Evolutionary conservation across 2,888 invertebrate species (phyloP).

Genomic region (Cremastinae sp.): DNA sequence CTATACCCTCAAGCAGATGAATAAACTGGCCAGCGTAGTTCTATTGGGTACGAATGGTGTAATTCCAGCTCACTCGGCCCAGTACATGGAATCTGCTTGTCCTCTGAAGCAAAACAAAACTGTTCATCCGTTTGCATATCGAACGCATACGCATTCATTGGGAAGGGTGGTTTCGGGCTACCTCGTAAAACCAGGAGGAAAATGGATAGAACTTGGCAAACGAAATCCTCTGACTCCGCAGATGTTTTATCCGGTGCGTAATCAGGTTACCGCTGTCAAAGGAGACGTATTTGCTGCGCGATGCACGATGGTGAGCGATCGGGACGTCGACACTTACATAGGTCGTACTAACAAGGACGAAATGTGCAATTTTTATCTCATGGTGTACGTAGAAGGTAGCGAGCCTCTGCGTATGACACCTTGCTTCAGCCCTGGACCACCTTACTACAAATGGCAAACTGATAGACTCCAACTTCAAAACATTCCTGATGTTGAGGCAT

Average conservation of each 20-base stretch:
- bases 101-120: conserved; percentile 89
- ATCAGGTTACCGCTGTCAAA: conserved; percentile 83
- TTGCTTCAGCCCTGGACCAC: conserved; percentile 93
- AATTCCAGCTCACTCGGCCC: conserved; percentile 86
- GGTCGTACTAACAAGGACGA: conserved; percentile 94
- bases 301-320: conserved; percentile 93
- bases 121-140: conserved; percentile 96
- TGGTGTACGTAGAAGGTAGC: conserved; percentile 93
- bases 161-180: conserved; percentile 94
- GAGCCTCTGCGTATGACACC: conserved; percentile 89
- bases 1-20: conserved; percentile 89
- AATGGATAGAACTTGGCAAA: conserved; percentile 93
- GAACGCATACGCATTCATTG: conserved; percentile 95
- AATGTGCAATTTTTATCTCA: conserved; percentile 97
- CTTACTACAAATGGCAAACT: conserved; percentile 90
- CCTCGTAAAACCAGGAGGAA: conserved; percentile 81
- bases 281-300: conserved; percentile 93
- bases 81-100: conserved; percentile 96
- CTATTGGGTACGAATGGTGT: conserved; percentile 93
- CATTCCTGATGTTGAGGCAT: conserved; percentile 90
- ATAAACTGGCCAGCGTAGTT: conserved; percentile 94
- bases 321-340: conserved; percentile 85
- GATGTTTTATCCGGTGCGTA: conserved; percentile 94
- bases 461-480: conserved; percentile 86
- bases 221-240: conserved; percentile 93